Conservation (phyloP, 2,797 vertebrate species). For the Cynopterus sphinx region DNA sequence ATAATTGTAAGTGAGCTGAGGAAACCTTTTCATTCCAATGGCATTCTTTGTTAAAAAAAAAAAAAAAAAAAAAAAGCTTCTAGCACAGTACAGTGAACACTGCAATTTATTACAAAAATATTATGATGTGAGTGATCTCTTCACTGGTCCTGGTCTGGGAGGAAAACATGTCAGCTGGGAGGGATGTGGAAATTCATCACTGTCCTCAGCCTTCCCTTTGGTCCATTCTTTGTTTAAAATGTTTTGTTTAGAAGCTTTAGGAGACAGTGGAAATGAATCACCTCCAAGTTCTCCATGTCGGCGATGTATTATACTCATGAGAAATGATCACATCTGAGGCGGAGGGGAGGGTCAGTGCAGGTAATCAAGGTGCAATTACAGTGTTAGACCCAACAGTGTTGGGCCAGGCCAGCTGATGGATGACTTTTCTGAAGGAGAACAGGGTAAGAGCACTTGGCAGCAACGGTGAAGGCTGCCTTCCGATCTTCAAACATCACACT, state of each 20-base stretch:
- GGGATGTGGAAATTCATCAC: constrained; percentile 35
- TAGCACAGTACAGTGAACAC: neutral
- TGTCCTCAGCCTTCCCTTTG: neutral
- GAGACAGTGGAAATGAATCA: constrained; percentile 69
- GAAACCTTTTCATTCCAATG: constrained; percentile 22
- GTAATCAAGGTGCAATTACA: constrained; percentile 35
- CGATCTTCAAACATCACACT: neutral
- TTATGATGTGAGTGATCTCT: neutral
- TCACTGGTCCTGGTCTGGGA: constrained; percentile 17
- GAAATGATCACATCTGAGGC: neutral
- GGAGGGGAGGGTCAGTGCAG: neutral
- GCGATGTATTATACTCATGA: constrained; percentile 58
- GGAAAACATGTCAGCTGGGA: constrained; percentile 7
- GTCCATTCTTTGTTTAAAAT: constrained; percentile 58
- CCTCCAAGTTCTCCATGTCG: neutral
- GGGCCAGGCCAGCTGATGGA: neutral
- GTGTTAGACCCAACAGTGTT: neutral
- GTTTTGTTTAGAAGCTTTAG: constrained; percentile 65
- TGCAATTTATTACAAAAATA: constrained; percentile 52
- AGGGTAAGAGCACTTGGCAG: constrained; percentile 16
- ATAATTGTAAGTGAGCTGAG: neutral
- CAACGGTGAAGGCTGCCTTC: neutral
- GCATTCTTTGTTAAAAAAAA: constrained; percentile 5
- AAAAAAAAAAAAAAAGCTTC: neutral
- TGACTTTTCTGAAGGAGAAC: constrained; percentile 33